phyloP scores from a whole-genome alignment of 2,888 invertebrate genomes.

The Drosophila greeni region DNA sequence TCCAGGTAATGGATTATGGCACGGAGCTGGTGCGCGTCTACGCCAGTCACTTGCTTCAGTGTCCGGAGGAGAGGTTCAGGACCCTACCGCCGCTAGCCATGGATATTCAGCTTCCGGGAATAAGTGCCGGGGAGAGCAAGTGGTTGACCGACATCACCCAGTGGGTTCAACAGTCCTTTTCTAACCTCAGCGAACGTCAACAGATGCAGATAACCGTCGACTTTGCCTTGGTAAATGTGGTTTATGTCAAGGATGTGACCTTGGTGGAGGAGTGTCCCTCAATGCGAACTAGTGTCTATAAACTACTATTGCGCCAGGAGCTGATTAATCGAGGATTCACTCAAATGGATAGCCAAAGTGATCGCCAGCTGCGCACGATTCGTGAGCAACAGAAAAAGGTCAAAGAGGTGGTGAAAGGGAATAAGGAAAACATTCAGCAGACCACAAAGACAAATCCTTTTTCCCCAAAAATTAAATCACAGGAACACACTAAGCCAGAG shows the following conservation, averaged over 20 bases:
- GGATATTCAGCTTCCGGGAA: slow-evolving; percentile 43
- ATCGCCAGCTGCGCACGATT: neutral
- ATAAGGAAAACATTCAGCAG: neutral
- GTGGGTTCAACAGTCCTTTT: slow-evolving; percentile 28
- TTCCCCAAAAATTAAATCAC: neutral
- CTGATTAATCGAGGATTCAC: slow-evolving; percentile 27
- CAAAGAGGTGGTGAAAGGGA: too few species aligned
- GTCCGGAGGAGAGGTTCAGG: slow-evolving; percentile 25
- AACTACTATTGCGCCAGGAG: slow-evolving; percentile 17
- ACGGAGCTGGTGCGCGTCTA: slow-evolving; percentile 29
- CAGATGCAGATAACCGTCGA: slow-evolving; percentile 43
- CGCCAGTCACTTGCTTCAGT: slow-evolving; percentile 30
- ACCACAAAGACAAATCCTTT: neutral
- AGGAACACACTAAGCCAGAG: too few species aligned
- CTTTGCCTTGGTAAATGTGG: slow-evolving; percentile 35
- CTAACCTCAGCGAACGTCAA: slow-evolving; percentile 19
- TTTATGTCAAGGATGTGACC: slow-evolving; percentile 40
- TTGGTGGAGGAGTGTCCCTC: slow-evolving; percentile 45
- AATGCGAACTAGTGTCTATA: slow-evolving; percentile 34
- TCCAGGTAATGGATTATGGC: slow-evolving; percentile 52
- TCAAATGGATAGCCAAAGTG: neutral
- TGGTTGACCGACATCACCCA: slow-evolving; percentile 21
- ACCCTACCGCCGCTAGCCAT: slow-evolving; percentile 35
- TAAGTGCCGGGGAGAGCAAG: slow-evolving; percentile 21
- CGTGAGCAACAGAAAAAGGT: neutral